Conservation (phyloP, 2,797 vertebrate species). For the Ciconia nigra region DNA sequence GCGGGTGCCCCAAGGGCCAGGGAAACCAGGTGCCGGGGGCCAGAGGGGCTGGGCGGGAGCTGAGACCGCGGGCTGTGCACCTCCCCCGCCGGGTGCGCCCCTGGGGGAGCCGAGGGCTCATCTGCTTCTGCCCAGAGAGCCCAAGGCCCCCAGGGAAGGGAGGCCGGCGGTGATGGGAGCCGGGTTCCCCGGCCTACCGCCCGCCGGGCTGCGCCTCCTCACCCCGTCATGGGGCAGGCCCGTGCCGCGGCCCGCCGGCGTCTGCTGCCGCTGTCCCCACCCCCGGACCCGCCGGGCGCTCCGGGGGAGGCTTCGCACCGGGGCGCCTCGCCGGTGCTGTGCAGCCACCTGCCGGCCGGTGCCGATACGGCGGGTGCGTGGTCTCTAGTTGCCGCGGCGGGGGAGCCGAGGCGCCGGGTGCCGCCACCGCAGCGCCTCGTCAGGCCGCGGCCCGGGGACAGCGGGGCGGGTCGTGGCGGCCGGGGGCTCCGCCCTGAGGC, state of each 20-base stretch:
- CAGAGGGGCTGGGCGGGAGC: neutral
- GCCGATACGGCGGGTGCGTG: neutral
- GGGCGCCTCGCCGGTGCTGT: neutral
- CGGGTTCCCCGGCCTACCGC: neutral
- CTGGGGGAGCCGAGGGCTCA: neutral
- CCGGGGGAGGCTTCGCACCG: neutral
- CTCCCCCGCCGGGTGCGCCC: neutral
- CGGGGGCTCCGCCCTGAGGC: neutral
- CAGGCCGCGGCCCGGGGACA: neutral
- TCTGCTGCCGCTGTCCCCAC: neutral
- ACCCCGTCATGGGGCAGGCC: neutral
- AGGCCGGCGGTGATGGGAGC: neutral
- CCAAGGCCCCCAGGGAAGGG: neutral
- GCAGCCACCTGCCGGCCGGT: conserved; percentile 4
- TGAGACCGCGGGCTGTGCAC: neutral
- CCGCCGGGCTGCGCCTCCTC: neutral
- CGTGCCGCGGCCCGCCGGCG: neutral
- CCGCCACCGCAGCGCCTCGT: too few relatives aligned
- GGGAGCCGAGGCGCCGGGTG: neutral
- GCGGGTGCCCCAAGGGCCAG: neutral
- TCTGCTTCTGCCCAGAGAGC: neutral
- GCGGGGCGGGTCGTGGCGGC: neutral
- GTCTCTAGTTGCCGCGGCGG: too few relatives aligned
- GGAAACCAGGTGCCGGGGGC: neutral
- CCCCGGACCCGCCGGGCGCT: neutral